phyloP scores from a whole-genome alignment of 2,797 vertebrate species.

The Pangasius macronema region DNA sequence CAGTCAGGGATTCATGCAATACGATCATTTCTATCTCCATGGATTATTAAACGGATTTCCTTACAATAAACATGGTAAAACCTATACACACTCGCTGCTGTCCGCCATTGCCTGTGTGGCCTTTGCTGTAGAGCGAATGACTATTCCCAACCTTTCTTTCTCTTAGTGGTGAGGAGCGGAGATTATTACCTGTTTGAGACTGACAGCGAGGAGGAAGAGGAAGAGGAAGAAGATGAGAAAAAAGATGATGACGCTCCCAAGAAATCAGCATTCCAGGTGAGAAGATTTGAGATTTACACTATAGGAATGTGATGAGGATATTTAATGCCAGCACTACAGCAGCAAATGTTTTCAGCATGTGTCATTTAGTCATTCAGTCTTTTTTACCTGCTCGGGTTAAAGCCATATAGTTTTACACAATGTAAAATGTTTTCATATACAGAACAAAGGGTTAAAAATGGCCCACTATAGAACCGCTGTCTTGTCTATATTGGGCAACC shows the following conservation, averaged over 20 bases:
- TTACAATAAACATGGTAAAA: background rate
- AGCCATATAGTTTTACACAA: background rate
- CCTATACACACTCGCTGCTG: background rate
- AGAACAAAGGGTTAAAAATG: background rate
- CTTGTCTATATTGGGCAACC: background rate
- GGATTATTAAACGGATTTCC: background rate
- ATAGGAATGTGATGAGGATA: background rate
- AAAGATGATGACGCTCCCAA: conserved; percentile 84
- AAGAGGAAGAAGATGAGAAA: conserved; percentile 91
- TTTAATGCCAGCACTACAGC: background rate
- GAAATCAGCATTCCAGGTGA: conserved; percentile 90
- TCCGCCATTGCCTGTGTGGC: background rate
- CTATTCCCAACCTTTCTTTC: conserved; percentile 44
- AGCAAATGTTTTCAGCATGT: background rate
- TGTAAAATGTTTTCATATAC: background rate
- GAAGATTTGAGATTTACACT: background rate
- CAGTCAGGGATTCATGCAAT: background rate
- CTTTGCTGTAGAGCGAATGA: conserved; percentile 14
- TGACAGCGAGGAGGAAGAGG: conserved; percentile 98
- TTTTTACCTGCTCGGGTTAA: background rate
- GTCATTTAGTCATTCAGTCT: background rate
- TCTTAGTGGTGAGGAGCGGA: conserved; percentile 98
- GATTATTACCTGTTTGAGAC: conserved; percentile 99
- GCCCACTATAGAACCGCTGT: background rate
- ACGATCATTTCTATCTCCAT: background rate